A percentile compares a stretch with the other conserved stretches of the same genome.
phyloP scores from a whole-genome alignment of 2,113 vertebrate species.

The Sander lucioperca region DNA sequence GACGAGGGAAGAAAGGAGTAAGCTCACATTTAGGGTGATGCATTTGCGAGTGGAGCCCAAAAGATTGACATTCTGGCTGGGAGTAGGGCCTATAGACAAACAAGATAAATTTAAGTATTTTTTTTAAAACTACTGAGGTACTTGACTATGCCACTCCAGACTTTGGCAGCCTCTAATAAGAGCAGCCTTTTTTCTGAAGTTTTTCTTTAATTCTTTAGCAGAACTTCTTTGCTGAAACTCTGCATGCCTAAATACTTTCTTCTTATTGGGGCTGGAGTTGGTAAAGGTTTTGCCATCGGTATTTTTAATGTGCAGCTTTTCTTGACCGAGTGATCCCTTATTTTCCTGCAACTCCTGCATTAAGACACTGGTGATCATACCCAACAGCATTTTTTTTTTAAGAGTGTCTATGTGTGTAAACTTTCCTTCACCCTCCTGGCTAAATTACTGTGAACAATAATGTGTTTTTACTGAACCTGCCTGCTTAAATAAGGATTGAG shows the following conservation, averaged over 20 bases:
- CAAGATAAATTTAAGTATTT: background rate
- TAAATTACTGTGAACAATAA: slow-evolving; percentile 27
- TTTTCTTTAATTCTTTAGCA: background rate
- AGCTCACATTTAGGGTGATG: slow-evolving; percentile 22
- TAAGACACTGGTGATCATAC: background rate
- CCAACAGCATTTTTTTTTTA: background rate
- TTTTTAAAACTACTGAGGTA: background rate
- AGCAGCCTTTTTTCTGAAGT: background rate
- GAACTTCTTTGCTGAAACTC: background rate
- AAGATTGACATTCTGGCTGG: slow-evolving; percentile 18
- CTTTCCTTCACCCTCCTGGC: slow-evolving; percentile 26
- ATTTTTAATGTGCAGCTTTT: background rate
- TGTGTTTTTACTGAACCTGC: slow-evolving; percentile 46
- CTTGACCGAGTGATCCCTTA: background rate
- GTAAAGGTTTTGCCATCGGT: background rate
- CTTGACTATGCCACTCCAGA: background rate
- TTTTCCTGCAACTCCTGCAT: background rate
- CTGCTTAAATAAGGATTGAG: slow-evolving; percentile 46
- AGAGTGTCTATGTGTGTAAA: slow-evolving; percentile 5
- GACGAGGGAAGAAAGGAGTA: slow-evolving; percentile 7
- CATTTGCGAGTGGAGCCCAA: slow-evolving; percentile 2
- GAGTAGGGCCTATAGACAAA: slow-evolving; percentile 4
- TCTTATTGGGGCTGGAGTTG: background rate
- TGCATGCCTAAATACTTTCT: background rate
- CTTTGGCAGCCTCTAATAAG: background rate